Evolutionary conservation across 1,140 invertebrate genomes (phyloP).

Genomic region (Drosophila parabipectinata): DNA sequence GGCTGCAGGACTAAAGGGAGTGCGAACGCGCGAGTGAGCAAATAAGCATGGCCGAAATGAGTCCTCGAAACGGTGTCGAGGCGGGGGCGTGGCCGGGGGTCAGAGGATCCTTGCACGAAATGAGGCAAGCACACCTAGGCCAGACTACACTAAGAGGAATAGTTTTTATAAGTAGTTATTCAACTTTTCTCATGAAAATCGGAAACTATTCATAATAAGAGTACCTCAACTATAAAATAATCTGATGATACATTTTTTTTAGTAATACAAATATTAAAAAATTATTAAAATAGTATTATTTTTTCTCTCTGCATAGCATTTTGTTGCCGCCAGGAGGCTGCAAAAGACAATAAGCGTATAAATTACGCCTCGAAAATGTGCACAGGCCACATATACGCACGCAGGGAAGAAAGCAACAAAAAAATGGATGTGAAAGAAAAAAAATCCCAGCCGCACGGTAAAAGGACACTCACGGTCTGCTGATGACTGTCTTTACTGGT

Average conservation of each 20-base stretch:
- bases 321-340: constrained; percentile 19
- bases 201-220: too few relatives aligned
- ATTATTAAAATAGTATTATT: neutral
- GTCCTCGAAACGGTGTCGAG: constrained; percentile 38
- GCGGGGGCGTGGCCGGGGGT: constrained; percentile 1
- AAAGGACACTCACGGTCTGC: constrained; percentile 15
- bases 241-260: too few relatives aligned
- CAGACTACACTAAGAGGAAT: neutral
- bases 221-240: too few relatives aligned
- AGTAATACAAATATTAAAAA: neutral
- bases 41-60: constrained; percentile 56
- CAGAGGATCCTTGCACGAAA: constrained; percentile 16
- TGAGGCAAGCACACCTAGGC: constrained; percentile 5
- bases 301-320: constrained; percentile 4
- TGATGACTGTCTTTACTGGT: constrained; percentile 38
- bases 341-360: constrained; percentile 77
- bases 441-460: constrained; percentile 15
- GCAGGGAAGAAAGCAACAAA: neutral
- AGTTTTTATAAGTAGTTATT: neutral
- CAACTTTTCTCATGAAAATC: neutral
- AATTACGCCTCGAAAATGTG: constrained; percentile 71
- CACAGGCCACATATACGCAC: constrained; percentile 15
- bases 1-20: constrained; percentile 29
- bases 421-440: neutral
- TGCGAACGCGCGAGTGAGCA: constrained; percentile 44